Conservation (phyloP, 2,113 vertebrate species). For the Suncus etruscus region DNA sequence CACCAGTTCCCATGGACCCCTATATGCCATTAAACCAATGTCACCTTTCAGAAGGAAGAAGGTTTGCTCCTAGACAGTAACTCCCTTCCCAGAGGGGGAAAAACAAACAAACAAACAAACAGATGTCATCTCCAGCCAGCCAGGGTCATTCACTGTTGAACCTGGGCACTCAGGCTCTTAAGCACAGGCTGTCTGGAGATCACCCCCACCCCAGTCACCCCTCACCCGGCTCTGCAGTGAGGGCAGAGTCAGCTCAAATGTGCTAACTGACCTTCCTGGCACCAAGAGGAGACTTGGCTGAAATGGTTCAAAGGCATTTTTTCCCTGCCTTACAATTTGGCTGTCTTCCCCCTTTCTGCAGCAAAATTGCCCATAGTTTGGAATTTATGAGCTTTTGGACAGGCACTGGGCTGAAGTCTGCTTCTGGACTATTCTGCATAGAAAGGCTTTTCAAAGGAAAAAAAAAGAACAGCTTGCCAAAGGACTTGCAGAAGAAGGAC, state of each 20-base stretch:
- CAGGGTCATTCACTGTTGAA: neutral
- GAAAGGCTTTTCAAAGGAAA: conserved; percentile 72
- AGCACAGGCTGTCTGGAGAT: conserved; percentile 40
- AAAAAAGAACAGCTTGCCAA: conserved; percentile 51
- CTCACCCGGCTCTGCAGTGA: neutral
- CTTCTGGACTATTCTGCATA: conserved; percentile 67
- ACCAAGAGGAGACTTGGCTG: conserved; percentile 45
- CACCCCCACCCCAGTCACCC: neutral
- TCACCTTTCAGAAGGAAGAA: conserved; percentile 48
- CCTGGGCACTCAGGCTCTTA: neutral
- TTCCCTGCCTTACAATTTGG: conserved; percentile 51
- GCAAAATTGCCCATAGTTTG: conserved; percentile 66
- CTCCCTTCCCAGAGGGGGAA: neutral
- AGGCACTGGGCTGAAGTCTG: conserved; percentile 43
- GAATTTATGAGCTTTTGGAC: conserved; percentile 73
- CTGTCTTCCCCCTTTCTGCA: conserved; percentile 66
- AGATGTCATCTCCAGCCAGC: neutral
- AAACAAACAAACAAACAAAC: neutral
- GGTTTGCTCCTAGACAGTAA: neutral
- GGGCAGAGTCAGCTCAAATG: conserved; percentile 57
- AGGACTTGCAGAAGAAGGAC: conserved; percentile 10
- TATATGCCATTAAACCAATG: neutral
- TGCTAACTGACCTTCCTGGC: conserved; percentile 47
- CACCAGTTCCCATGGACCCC: neutral
- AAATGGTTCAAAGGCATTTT: conserved; percentile 64